Evolutionary conservation across 2,797 vertebrate genomes (phyloP).

Genomic region (Anguilla anguilla): DNA sequence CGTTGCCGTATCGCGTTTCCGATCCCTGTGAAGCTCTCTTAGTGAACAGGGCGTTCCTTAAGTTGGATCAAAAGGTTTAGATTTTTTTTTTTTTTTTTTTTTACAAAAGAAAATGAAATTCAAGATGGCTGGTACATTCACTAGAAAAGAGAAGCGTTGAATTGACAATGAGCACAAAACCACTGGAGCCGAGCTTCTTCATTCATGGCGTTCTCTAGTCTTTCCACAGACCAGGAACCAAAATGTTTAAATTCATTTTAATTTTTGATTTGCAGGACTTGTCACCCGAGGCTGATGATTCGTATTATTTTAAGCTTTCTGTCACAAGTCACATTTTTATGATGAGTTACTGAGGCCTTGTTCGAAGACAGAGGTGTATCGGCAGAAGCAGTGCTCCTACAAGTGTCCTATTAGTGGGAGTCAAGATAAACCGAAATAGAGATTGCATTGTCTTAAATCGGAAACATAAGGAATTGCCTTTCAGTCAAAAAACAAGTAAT

Average conservation of each 20-base stretch:
- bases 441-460: not conserved
- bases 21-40: slow-evolving; percentile 85
- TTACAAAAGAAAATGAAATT: slow-evolving; percentile 93
- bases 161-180: slow-evolving; percentile 82
- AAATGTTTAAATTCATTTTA: slow-evolving; percentile 3
- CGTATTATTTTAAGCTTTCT: not conserved
- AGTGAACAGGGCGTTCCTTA: slow-evolving; percentile 86
- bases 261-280: slow-evolving; percentile 2
- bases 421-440: not conserved
- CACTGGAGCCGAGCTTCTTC: slow-evolving; percentile 75
- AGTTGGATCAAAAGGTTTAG: slow-evolving; percentile 88
- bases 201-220: slow-evolving; percentile 60
- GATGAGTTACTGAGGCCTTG: not conserved
- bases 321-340: not conserved
- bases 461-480: not conserved
- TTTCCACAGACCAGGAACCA: slow-evolving; percentile 35
- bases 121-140: slow-evolving; percentile 84
- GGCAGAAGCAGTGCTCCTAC: not conserved
- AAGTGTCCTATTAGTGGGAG: not conserved
- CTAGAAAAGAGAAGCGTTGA: slow-evolving; percentile 76
- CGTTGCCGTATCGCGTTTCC: slow-evolving; percentile 80
- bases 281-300: too few relatives aligned
- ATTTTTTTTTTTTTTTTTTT: slow-evolving; percentile 50
- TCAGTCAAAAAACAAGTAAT: not conserved
- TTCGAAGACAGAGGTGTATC: not conserved